These are phyloP conservation scores for Odontophorus gujanensis DNA, from an alignment of 2,113 vertebrate species.

Conservation along the genomic window DNA sequence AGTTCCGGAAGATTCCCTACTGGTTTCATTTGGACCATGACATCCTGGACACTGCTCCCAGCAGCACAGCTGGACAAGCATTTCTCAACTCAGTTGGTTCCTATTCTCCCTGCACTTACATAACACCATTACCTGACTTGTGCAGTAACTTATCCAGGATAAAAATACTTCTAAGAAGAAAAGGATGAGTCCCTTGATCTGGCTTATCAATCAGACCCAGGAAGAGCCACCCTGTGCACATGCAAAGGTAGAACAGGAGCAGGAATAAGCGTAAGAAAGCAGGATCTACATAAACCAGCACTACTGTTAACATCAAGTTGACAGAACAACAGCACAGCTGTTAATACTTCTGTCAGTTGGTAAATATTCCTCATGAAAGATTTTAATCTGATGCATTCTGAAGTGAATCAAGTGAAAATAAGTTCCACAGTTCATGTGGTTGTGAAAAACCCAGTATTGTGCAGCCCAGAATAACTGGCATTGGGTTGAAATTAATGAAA, in stretches of 20 bases:
- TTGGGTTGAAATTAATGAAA: background rate
- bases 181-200: constrained; percentile 42
- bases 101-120: background rate
- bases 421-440: background rate
- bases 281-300: background rate
- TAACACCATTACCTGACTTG: background rate
- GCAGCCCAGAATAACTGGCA: background rate
- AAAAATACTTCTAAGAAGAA: constrained; percentile 56
- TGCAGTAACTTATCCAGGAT: background rate
- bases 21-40: background rate
- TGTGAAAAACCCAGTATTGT: background rate
- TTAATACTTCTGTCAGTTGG: background rate
- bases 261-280: background rate
- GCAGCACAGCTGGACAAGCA: background rate
- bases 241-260: background rate
- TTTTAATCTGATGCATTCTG: background rate
- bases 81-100: background rate
- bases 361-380: background rate
- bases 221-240: background rate
- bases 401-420: background rate
- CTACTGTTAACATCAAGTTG: background rate
- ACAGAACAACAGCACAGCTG: background rate
- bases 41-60: background rate
- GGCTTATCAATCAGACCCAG: constrained; percentile 4
- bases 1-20: background rate